Base-by-base conservation (phyloP, 2,797 vertebrate genomes). In the Streptopelia turtur region DNA sequence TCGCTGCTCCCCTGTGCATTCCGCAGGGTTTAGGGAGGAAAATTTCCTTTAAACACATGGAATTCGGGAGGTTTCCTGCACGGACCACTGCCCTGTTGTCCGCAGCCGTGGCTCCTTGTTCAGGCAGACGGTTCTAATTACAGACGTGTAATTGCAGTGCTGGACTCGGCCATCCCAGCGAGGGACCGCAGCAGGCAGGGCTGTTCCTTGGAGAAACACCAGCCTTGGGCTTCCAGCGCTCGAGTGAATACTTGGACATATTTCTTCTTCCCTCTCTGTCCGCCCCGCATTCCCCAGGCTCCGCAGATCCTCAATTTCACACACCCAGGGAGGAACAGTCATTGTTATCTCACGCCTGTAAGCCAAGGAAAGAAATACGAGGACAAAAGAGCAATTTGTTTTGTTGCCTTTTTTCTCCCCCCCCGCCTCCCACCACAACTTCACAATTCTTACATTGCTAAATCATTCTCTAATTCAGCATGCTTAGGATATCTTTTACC, bases 91-190 rank as follows among this genome's bases (percentile, higher is more conserved):
- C 87, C 72, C 69, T 70, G 83, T 33, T 16, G 28, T 75, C 37
- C 66, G 3, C 43, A 39, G 43, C 83, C 52, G 7, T 2, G 22
- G 1, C 47, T 60, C 61, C 65, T 60, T 12, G 87, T 56, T 11
- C 1, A 6, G 70, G 63, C 83, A 81, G 63, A 60, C 2, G 37
- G 8, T 72, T 89, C 71, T 82, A 47, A 82, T 92, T 76, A n/a
- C 28, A 74, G 84, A 18, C 1, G 7, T 9, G 39, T 37, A 37
- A 76, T 69, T 76, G 63, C 70, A 43, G 55, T 6, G 74, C 66
- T 33, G 57, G 13, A 0, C 87, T 80, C 0, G 2, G 52, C 63
- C 43, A 6, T 31, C 25, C 57, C 57, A 25, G 0, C 0, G 13
- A 27, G 41, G 35, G 10, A 31, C 14, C 1, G 0, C 69, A 47